Percentiles rank a stretch among this genome's conserved stretches.
These are phyloP conservation scores for Styela clava DNA, from an alignment of 23 tunicate genomes.

Conservation along the genomic window DNA sequence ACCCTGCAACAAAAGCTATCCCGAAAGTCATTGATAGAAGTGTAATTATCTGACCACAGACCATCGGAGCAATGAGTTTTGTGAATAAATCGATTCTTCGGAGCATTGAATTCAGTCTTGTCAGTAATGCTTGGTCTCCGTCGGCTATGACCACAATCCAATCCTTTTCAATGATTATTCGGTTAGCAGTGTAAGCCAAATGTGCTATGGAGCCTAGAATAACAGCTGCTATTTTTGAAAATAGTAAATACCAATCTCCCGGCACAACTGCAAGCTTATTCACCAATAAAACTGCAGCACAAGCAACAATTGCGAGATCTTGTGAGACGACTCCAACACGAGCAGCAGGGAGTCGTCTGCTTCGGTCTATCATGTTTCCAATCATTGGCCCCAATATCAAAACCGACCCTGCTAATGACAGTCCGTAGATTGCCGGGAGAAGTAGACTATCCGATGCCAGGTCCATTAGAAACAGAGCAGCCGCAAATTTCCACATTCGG, in stretches of 20 bases:
- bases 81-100: slow-evolving; percentile 71
- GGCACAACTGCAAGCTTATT: slow-evolving; percentile 10
- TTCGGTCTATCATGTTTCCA: slow-evolving; percentile 81
- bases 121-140: slow-evolving; percentile 33
- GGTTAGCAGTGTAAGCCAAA: slow-evolving; percentile 44
- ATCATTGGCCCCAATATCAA: slow-evolving; percentile 62
- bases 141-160: slow-evolving; percentile 84
- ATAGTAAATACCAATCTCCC: slow-evolving; percentile 16
- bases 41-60: slow-evolving; percentile 77
- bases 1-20: slow-evolving; percentile 55
- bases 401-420: slow-evolving; percentile 45
- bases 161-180: slow-evolving; percentile 66
- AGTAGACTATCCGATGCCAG: slow-evolving; percentile 46
- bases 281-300: slow-evolving; percentile 41
- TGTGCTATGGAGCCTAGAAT: slow-evolving; percentile 43
- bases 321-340: slow-evolving; percentile 51
- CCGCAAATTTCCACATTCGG: slow-evolving; percentile 87
- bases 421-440: slow-evolving; percentile 67
- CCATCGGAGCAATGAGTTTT: slow-evolving; percentile 59
- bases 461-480: slow-evolving; percentile 59
- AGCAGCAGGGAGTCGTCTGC: slow-evolving; percentile 38
- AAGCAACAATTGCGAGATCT: slow-evolving; percentile 40
- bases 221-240: slow-evolving; percentile 47
- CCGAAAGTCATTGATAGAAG: slow-evolving; percentile 39
- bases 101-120: slow-evolving; percentile 48